Base-by-base conservation (phyloP, 1,140 invertebrate genomes). In the Helicoverpa armigera region DNA sequence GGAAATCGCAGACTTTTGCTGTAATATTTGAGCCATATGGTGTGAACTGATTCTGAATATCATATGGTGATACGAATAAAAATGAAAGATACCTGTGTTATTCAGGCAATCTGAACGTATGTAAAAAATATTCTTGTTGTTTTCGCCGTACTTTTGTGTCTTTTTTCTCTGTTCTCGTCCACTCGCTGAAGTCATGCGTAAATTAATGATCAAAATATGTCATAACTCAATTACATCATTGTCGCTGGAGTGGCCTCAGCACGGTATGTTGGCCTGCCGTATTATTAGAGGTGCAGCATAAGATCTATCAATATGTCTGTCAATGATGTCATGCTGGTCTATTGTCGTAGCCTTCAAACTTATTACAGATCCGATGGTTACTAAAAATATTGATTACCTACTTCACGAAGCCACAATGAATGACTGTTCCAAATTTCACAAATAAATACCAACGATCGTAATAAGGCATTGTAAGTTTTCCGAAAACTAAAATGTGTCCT, bases 261-360 rank as follows among this genome's bases (percentile, higher is more conserved):
- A 16, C 67, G 18, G 23, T 70, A 83, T 85, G 84, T 84, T 80
- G 86, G 74, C 84, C 72, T 78, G 77, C 86, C 81, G 84, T 87
- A 67, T 85, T 78, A 83, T 82, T 85, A 86, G 70, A 87, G 83
- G 85, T 87, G 79, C 85, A 83, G 72, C 51, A 77, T 83, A 78
- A 74, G 81, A 87, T 84, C 84, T 80, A 87, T 86, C 83, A 86
- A 89, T 87, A 81, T 74, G 69, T 77, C 81, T 74, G 80, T 86
- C 81, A 61, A 87, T 90, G 89, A 89, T 90, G 85, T 90, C 86
- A 89, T 86, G 76, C 73, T 61, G 10, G 80, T 72, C 54, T 74
- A 56, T 74, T 78, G 73, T 82, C 43, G 31, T 82, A 77, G 29
- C 79, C 80, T 70, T 65, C 72, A 81, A 76, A 35, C 54, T 74